A percentile compares a stretch with the other conserved stretches of the same genome.
Evolutionary conservation across 2,888 invertebrate species (phyloP).

Genomic region (Orthonevra nobilis): DNA sequence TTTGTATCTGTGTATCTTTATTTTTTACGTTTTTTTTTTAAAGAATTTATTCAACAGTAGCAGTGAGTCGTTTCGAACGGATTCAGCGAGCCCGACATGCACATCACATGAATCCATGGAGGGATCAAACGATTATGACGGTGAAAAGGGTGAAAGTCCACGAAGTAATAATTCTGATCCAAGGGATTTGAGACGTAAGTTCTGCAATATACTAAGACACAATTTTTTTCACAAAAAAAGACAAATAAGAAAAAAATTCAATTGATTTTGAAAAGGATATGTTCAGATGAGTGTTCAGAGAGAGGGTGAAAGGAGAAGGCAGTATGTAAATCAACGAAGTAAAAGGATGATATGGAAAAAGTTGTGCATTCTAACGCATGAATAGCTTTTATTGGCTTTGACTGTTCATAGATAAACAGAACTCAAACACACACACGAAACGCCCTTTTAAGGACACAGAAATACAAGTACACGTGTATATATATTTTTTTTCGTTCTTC

Average conservation of each 20-base stretch:
- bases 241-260: slow-evolving; percentile 28
- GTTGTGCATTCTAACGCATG: slow-evolving; percentile 68
- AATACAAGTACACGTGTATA: slow-evolving; percentile 8
- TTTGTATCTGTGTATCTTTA: slow-evolving; percentile 30
- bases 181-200: slow-evolving; percentile 84
- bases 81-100: slow-evolving; percentile 84
- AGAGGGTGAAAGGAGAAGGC: slow-evolving; percentile 15
- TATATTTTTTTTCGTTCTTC: slow-evolving; percentile 20
- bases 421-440: slow-evolving; percentile 2
- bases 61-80: slow-evolving; percentile 81
- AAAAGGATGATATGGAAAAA: slow-evolving; percentile 41
- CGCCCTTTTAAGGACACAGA: slow-evolving; percentile 23
- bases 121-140: slow-evolving; percentile 83
- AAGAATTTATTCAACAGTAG: slow-evolving; percentile 80
- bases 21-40: slow-evolving; percentile 24
- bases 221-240: slow-evolving; percentile 29
- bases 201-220: slow-evolving; percentile 55
- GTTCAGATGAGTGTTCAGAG: slow-evolving; percentile 1
- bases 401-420: slow-evolving; percentile 56
- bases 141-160: slow-evolving; percentile 81
- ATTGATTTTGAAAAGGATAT: slow-evolving; percentile 63
- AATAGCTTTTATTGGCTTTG: slow-evolving; percentile 68
- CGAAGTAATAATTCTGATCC: slow-evolving; percentile 80
- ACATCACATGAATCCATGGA: slow-evolving; percentile 83
- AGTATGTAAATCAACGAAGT: slow-evolving; percentile 62